A percentile compares a stretch with the other conserved stretches of the same genome.
Conservation (phyloP, 2,113 vertebrate genomes). For the Drymodes brunneopygia region DNA sequence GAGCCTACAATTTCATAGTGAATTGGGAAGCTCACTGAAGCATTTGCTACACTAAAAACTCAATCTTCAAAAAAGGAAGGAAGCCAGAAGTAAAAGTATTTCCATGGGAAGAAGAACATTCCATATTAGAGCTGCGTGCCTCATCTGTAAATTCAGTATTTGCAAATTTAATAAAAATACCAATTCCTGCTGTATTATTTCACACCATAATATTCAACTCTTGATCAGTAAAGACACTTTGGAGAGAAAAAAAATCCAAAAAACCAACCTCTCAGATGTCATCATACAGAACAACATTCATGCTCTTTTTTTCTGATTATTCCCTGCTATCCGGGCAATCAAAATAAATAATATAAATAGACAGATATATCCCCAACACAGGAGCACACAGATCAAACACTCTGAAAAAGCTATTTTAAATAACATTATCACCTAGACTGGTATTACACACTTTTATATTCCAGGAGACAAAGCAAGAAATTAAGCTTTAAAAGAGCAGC, state of each 20-base stretch:
- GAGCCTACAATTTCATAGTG: background rate
- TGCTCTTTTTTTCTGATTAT: conserved; percentile 14
- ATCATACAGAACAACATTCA: conserved; percentile 37
- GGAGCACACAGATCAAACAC: background rate
- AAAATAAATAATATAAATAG: background rate
- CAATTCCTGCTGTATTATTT: background rate
- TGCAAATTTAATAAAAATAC: conserved; percentile 8
- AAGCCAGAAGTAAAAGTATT: conserved; percentile 49
- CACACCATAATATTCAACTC: background rate
- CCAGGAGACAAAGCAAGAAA: conserved; percentile 11
- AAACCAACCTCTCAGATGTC: conserved; percentile 27
- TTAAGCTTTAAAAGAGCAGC: conserved; percentile 18
- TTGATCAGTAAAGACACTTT: conserved; percentile 3
- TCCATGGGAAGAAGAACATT: conserved; percentile 4
- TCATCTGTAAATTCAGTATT: background rate
- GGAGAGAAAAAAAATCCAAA: background rate
- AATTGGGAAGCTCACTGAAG: background rate
- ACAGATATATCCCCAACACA: background rate
- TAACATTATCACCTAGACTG: background rate
- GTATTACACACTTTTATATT: background rate
- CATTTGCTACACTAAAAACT: background rate
- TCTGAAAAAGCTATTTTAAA: conserved; percentile 29
- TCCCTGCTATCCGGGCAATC: conserved; percentile 32
- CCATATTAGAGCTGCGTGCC: conserved; percentile 18
- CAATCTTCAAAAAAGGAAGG: conserved; percentile 24